These are phyloP conservation scores for Pollachius pollachius DNA, from an alignment of 2,113 vertebrate genomes.

Conservation along the genomic window DNA sequence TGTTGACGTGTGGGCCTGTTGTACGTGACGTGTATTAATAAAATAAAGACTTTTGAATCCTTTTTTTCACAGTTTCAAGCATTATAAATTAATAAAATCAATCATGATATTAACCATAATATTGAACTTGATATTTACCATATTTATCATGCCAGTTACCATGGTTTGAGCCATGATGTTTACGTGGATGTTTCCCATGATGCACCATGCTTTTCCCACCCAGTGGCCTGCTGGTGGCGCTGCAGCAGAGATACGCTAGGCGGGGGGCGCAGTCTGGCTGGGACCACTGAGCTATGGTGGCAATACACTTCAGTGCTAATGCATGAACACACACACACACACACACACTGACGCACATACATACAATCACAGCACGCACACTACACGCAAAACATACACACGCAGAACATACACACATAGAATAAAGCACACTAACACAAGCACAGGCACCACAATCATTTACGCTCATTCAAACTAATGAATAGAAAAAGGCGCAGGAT, in stretches of 20 bases:
- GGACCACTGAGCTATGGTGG: slow-evolving; percentile 59
- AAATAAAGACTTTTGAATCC: no score
- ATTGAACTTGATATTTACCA: no score
- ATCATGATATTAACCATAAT: no score
- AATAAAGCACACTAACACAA: background rate
- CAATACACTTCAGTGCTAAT: slow-evolving; percentile 18
- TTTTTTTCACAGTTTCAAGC: no score
- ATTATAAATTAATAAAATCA: no score
- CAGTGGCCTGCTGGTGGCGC: slow-evolving; percentile 28
- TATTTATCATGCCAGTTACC: no score
- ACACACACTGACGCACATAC: background rate
- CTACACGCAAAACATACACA: no score
- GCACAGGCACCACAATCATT: background rate
- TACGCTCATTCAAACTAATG: background rate
- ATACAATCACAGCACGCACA: background rate
- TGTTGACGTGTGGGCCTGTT: no score
- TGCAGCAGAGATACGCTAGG: slow-evolving; percentile 73
- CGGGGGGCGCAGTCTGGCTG: slow-evolving; percentile 60
- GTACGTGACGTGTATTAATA: no score
- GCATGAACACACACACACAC: slow-evolving; percentile 13
- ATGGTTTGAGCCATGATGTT: no score
- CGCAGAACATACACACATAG: background rate
- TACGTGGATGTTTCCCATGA: no score
- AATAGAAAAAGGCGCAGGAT: slow-evolving; percentile 2
- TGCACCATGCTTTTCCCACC: no score